Evolutionary conservation across 1,140 invertebrate genomes (phyloP).

Genomic region (Homalodisca vitripennis): DNA sequence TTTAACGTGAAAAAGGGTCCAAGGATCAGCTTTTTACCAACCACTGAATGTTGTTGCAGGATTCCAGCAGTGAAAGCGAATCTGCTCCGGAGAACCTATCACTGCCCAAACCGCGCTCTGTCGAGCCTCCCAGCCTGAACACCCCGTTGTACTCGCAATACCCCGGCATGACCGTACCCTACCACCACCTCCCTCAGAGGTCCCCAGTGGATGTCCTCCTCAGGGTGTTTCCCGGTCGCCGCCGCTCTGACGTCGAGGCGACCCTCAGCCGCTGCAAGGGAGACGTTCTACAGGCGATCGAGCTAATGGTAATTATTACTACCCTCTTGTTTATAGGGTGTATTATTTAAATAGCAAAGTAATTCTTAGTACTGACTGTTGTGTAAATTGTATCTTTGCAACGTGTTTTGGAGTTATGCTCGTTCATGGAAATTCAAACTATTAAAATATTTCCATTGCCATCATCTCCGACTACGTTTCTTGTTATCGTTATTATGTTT

Average conservation of each 20-base stretch:
- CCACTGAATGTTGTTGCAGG: constrained; percentile 38
- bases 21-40: no score
- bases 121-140: constrained; percentile 17
- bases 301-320: constrained; percentile 77
- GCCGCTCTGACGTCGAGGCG: constrained; percentile 78
- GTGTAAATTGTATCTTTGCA: no score
- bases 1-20: no score
- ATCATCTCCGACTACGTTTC: no score
- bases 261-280: constrained; percentile 72
- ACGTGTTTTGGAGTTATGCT: background rate
- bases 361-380: no score
- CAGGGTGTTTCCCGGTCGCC: constrained; percentile 80
- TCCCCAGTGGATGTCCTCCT: constrained; percentile 74
- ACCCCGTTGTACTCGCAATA: constrained; percentile 2
- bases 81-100: constrained; percentile 46
- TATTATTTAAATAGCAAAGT: no score
- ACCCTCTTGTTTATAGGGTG: no score
- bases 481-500: no score
- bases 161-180: constrained; percentile 16
- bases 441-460: no score
- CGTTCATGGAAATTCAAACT: no score
- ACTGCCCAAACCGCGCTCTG: constrained; percentile 43
- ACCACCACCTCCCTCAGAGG: constrained; percentile 41
- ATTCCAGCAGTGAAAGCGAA: constrained; percentile 42
- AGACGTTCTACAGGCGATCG: constrained; percentile 88